Percentiles rank a stretch among this genome's conserved stretches.
These are phyloP conservation scores for Montifringilla adamsi DNA, from an alignment of 2,113 vertebrate species.

Conservation along the genomic window DNA sequence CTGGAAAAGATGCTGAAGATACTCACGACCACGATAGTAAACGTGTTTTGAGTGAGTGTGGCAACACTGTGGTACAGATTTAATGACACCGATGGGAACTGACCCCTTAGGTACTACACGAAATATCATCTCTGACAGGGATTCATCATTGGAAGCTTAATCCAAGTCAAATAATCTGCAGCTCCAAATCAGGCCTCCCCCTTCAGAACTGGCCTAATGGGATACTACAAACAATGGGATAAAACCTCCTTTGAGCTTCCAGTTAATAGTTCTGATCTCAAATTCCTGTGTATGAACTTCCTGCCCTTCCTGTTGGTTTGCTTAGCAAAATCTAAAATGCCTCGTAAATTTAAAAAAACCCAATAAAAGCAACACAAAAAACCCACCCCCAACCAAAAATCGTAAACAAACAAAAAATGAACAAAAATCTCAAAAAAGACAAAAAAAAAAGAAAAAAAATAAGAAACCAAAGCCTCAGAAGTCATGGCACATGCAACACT, in stretches of 20 bases:
- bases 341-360: background rate
- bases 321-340: background rate
- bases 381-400: background rate
- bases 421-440: background rate
- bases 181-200: background rate
- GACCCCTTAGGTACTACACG: background rate
- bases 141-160: background rate
- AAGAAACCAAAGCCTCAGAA: background rate
- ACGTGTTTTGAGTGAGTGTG: background rate
- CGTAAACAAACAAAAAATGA: background rate
- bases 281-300: background rate
- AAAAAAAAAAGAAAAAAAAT: background rate
- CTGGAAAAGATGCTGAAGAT: background rate
- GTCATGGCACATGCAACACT: background rate
- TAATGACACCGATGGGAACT: background rate
- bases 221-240: background rate
- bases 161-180: background rate
- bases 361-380: background rate
- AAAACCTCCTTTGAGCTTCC: background rate
- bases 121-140: background rate
- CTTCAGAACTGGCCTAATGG: background rate
- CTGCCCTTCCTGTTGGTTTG: background rate
- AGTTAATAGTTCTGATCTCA: background rate
- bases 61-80: background rate
- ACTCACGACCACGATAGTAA: background rate